Evolutionary conservation across 2,888 invertebrate species (phyloP), one percentile per base, ranked within the genome.

Genomic region (Mechanitis mazaeus): DNA sequence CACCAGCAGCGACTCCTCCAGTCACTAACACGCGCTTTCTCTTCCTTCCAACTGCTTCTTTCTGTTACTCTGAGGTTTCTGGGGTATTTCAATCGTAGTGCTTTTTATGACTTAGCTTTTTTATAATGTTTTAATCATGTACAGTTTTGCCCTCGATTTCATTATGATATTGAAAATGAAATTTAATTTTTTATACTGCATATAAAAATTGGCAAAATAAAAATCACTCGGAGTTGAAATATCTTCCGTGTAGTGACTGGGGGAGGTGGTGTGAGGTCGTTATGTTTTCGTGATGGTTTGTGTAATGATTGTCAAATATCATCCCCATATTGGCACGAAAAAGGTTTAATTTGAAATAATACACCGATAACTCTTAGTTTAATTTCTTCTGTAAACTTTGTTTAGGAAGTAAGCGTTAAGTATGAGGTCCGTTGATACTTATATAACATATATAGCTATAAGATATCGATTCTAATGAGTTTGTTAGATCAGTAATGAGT

Each of bases 261-360:
- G 77, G 84, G 85, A 79, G 64, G 83, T 84, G 86, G 86, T 85
- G 83, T 84, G 84, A 85, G 85, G 85, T 68, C 64, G 63, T 65
- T 60, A 67, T 67, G 64, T 60, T 55, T 57, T 58, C 59, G 63
- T 65, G 46, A 64, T 20, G 20, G 20, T 20, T 20, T 20, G 20
- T 20, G 20, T 20, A 20, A 20, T 20, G 20, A 58, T 63, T 65
- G 55, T 58, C 54, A 55, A 66, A 42, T 55, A 35, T 56, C 35
- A 58, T 58, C 62, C 55, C 50, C 64, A 58, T 58, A 60, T 64
- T 56, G 53, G 57, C 57, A 60, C 64, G 62, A 35, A 42, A 56
- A 33, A 64, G 61, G 64, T 63, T 59, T 55, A 53, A 42, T 42
- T 42, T 11, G 3, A 42, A 42, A 9, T 42, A 42, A 42, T 42